Conservation (phyloP, 2,113 vertebrate species). For the Syngnathoides biaculeatus region DNA sequence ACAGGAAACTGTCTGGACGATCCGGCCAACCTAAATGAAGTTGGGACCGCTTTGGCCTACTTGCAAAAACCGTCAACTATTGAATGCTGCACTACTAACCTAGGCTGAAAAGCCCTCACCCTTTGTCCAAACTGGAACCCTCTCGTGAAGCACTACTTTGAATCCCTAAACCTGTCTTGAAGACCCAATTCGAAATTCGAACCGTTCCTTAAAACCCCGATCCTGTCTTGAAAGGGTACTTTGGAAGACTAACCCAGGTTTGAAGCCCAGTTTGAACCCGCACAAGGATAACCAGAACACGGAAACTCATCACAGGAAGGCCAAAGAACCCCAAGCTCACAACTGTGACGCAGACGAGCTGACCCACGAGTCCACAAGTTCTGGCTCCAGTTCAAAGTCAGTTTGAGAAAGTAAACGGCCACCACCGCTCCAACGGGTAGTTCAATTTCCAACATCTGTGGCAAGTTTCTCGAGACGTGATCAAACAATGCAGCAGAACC, state of each 20-base stretch:
- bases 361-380: too few species aligned
- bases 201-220: not conserved
- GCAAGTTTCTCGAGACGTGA: too few species aligned
- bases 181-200: not conserved
- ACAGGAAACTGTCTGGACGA: constrained; percentile 1
- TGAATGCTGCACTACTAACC: not conserved
- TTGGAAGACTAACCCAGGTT: not conserved
- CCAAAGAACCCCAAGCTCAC: too few species aligned
- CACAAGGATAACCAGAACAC: too few species aligned
- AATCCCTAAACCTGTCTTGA: not conserved
- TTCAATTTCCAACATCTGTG: too few species aligned
- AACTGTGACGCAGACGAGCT: too few species aligned
- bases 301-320: too few species aligned
- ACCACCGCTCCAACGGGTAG: too few species aligned
- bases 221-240: not conserved
- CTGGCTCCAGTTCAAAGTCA: too few species aligned
- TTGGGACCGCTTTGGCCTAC: not conserved
- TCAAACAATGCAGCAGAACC: too few species aligned
- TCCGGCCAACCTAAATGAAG: not conserved
- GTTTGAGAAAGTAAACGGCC: too few species aligned
- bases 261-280: not conserved
- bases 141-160: too few species aligned
- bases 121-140: not conserved
- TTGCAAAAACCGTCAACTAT: not conserved
- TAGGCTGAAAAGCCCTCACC: not conserved